These are phyloP conservation scores for Xenops minutus DNA, from an alignment of 2,797 vertebrate genomes.

Conservation along the genomic window DNA sequence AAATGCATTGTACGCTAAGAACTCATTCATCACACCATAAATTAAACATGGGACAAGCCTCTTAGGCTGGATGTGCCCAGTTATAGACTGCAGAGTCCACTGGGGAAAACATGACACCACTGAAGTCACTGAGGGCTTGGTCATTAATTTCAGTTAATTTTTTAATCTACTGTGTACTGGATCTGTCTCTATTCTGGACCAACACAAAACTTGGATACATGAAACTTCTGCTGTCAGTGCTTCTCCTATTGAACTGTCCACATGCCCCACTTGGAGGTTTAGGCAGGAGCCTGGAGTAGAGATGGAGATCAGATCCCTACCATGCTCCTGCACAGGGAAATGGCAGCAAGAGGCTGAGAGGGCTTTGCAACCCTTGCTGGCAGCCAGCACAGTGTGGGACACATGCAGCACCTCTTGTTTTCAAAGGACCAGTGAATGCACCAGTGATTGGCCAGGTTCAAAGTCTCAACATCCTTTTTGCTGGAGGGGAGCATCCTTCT, in stretches of 20 bases:
- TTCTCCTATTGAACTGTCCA: background rate
- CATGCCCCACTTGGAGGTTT: background rate
- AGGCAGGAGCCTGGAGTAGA: background rate
- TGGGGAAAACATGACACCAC: background rate
- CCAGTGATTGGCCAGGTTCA: background rate
- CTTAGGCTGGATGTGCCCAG: slow-evolving; percentile 3
- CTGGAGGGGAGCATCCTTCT: background rate
- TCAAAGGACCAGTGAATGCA: background rate
- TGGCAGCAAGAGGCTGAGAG: background rate
- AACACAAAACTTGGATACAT: background rate
- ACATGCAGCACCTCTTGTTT: background rate
- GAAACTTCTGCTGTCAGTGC: background rate
- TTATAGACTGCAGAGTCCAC: background rate
- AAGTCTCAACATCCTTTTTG: background rate
- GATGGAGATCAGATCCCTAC: background rate
- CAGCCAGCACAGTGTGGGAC: background rate
- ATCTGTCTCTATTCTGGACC: background rate
- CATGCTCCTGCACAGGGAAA: background rate
- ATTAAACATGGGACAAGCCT: slow-evolving; percentile 54
- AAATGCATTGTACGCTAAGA: slow-evolving; percentile 67
- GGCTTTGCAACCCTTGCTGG: background rate
- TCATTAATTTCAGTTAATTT: background rate
- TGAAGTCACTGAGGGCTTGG: background rate
- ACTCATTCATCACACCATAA: slow-evolving; percentile 54
- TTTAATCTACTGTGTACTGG: background rate